Conservation (phyloP, 2,888 invertebrate genomes). For the Apantesis nais region DNA sequence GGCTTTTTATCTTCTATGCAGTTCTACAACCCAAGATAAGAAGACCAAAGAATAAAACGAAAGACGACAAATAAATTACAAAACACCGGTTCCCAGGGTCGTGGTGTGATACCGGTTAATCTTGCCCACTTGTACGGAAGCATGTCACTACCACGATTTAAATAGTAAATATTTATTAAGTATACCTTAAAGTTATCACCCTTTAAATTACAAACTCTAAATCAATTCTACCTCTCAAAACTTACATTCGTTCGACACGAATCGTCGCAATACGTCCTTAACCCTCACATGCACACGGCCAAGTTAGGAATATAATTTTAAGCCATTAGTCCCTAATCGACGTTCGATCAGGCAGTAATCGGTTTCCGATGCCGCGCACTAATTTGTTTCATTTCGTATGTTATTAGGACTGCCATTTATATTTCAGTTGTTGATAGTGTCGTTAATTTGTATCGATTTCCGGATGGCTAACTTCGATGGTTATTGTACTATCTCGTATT, state of each 20-base stretch:
- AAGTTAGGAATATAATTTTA: constrained; percentile 52
- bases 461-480: background rate
- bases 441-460: constrained; percentile 18
- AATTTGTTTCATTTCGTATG: constrained; percentile 56
- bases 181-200: background rate
- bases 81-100: no score
- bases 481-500: background rate
- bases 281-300: constrained; percentile 19
- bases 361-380: constrained; percentile 57
- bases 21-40: background rate
- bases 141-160: no score
- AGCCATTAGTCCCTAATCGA: constrained; percentile 55
- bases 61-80: no score
- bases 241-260: constrained; percentile 2
- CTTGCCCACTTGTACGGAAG: no score
- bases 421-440: constrained; percentile 29
- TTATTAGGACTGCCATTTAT: constrained; percentile 33
- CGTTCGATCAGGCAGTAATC: constrained; percentile 50
- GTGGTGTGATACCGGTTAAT: no score
- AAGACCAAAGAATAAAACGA: no score
- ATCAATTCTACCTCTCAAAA: constrained; percentile 4
- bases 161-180: background rate
- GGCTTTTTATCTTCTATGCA: no score
- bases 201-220: constrained; percentile 1
- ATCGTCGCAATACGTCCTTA: constrained; percentile 11